These are phyloP conservation scores for Hirtodrosophila alboralis DNA, from an alignment of 2,888 invertebrate genomes.

Conservation along the genomic window DNA sequence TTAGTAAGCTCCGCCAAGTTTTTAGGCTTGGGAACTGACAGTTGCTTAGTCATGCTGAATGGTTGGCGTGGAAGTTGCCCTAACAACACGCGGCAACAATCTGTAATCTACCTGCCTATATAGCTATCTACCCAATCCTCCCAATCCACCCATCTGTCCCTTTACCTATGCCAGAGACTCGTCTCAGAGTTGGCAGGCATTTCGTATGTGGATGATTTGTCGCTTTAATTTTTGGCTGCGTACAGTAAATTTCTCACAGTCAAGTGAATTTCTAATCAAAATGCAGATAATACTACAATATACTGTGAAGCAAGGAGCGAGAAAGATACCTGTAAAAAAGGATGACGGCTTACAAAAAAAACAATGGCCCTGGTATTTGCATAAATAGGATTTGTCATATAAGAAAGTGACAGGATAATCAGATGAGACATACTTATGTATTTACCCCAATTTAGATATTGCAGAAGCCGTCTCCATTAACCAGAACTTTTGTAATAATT, in stretches of 20 bases:
- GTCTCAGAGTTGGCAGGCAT: background rate
- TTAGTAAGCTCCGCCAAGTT: background rate
- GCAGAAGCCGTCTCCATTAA: too few species aligned
- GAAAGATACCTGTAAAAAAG: too few species aligned
- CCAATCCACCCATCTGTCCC: background rate
- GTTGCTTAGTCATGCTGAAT: constrained; percentile 49
- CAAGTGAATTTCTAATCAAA: constrained; percentile 18
- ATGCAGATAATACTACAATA: too few species aligned
- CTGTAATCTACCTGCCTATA: constrained; percentile 16
- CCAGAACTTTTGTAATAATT: too few species aligned
- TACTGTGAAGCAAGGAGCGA: too few species aligned
- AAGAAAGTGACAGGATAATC: too few species aligned
- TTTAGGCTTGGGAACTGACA: constrained; percentile 29
- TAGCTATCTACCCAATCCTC: too few species aligned
- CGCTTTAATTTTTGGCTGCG: constrained; percentile 27
- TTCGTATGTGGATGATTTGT: constrained; percentile 4
- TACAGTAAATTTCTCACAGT: constrained; percentile 15
- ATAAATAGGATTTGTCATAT: too few species aligned
- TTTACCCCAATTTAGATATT: too few species aligned
- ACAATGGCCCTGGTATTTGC: too few species aligned
- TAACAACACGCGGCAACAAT: constrained; percentile 24
- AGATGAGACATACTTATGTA: too few species aligned
- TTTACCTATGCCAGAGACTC: background rate
- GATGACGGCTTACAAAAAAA: too few species aligned
- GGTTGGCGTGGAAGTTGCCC: constrained; percentile 27